A percentile compares a stretch with the other conserved stretches of the same genome.
phyloP scores from a whole-genome alignment of 2,888 invertebrate genomes.

The Metalampra italica region DNA sequence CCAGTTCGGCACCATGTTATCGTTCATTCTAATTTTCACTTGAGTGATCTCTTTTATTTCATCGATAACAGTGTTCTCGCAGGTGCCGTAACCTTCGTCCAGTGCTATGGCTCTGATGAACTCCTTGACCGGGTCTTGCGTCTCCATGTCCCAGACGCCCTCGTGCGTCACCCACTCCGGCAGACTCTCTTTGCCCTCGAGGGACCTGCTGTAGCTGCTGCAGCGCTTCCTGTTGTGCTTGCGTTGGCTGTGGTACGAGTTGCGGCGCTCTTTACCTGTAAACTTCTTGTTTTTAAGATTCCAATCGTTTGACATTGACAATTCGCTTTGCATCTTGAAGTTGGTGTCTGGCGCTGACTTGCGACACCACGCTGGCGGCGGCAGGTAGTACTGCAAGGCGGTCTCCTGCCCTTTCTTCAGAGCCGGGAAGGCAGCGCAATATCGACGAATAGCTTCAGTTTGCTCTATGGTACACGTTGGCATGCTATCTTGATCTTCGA shows the following conservation, averaged over 20 bases:
- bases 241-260: conserved; percentile 60
- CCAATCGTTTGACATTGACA: conserved; percentile 56
- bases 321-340: conserved; percentile 65
- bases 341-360: conserved; percentile 42
- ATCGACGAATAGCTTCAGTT: conserved; percentile 85
- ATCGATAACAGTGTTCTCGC: conserved; percentile 68
- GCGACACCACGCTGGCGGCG: conserved; percentile 69
- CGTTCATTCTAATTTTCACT: conserved; percentile 39
- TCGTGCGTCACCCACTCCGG: conserved; percentile 78
- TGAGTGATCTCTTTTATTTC: conserved; percentile 47
- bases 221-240: conserved; percentile 57
- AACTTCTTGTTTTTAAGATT: conserved; percentile 55
- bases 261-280: conserved; percentile 64
- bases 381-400: conserved; percentile 62
- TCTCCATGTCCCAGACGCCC: conserved; percentile 73
- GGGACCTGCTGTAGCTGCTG: conserved; percentile 63
- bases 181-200: conserved; percentile 65
- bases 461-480: conserved; percentile 70
- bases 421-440: conserved; percentile 88
- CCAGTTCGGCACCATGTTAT: conserved; percentile 57
- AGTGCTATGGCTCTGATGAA: conserved; percentile 67
- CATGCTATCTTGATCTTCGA: conserved; percentile 75
- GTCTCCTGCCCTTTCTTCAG: conserved; percentile 75
- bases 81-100: conserved; percentile 74
- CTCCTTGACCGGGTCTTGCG: conserved; percentile 69